Percentiles rank a stretch among this genome's conserved stretches.
phyloP scores from a whole-genome alignment of 2,888 invertebrate species.

The Amorpha juglandis region DNA sequence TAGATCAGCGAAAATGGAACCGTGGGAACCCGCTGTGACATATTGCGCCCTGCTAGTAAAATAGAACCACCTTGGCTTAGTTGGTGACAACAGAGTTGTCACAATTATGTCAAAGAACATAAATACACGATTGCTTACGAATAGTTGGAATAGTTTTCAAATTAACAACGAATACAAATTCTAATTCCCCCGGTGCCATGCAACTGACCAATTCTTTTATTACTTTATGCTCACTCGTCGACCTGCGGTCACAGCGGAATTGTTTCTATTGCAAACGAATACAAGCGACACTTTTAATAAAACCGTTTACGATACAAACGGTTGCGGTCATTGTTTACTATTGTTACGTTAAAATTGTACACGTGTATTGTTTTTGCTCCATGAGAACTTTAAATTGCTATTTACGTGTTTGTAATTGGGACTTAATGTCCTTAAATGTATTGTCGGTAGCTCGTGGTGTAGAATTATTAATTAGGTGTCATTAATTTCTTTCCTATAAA shows the following conservation, averaged over 20 bases:
- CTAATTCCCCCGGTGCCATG: neutral
- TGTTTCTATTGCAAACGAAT: conserved; percentile 41
- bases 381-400: neutral
- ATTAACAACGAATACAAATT: too few species aligned
- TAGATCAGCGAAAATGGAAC: too few species aligned
- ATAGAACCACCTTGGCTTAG: too few species aligned
- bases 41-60: too few species aligned
- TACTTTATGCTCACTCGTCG: neutral
- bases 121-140: too few species aligned
- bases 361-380: conserved; percentile 28
- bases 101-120: too few species aligned
- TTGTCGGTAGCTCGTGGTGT: too few species aligned
- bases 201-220: neutral
- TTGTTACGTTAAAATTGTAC: conserved; percentile 25
- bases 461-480: too few species aligned
- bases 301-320: conserved; percentile 53
- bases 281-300: conserved; percentile 54
- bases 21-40: too few species aligned
- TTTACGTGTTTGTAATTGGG: neutral
- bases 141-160: neutral
- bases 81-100: too few species aligned
- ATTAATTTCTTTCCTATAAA: too few species aligned
- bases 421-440: too few species aligned
- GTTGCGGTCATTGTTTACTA: conserved; percentile 45
- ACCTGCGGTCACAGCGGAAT: conserved; percentile 33